These are phyloP conservation scores for Azorinus chamasolen DNA, from an alignment of 2,888 invertebrate genomes.

Conservation along the genomic window DNA sequence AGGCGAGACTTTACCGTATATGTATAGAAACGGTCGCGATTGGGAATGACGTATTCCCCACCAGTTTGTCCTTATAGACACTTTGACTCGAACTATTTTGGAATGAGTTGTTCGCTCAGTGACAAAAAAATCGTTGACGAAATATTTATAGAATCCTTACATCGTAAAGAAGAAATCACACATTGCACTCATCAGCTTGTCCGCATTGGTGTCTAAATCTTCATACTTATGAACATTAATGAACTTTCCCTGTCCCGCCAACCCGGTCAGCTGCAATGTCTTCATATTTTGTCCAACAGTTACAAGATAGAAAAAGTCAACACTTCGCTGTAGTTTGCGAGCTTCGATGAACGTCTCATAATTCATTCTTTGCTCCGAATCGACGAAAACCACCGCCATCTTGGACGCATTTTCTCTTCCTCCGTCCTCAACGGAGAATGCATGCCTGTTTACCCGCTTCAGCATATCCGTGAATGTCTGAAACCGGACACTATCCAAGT, in stretches of 20 bases:
- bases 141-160: too few species aligned
- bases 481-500: constrained; percentile 47
- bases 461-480: constrained; percentile 59
- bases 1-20: too few species aligned
- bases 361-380: constrained; percentile 48
- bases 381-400: constrained; percentile 64
- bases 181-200: constrained; percentile 51
- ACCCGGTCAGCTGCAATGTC: constrained; percentile 24
- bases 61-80: too few species aligned
- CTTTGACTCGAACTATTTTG: too few species aligned
- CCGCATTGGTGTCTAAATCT: constrained; percentile 35
- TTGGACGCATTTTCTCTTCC: constrained; percentile 52
- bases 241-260: constrained; percentile 41
- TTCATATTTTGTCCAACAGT: constrained; percentile 51
- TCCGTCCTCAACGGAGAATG: constrained; percentile 58
- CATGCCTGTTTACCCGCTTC: constrained; percentile 40
- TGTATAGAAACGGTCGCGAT: too few species aligned
- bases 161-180: constrained; percentile 59
- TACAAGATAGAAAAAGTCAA: constrained; percentile 57
- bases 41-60: too few species aligned
- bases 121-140: too few species aligned
- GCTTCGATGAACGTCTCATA: constrained; percentile 45
- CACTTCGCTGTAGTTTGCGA: constrained; percentile 37
- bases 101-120: too few species aligned
- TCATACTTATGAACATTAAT: constrained; percentile 52